Base-by-base conservation (phyloP, 2,113 vertebrate species). In the Austrofundulus limnaeus region DNA sequence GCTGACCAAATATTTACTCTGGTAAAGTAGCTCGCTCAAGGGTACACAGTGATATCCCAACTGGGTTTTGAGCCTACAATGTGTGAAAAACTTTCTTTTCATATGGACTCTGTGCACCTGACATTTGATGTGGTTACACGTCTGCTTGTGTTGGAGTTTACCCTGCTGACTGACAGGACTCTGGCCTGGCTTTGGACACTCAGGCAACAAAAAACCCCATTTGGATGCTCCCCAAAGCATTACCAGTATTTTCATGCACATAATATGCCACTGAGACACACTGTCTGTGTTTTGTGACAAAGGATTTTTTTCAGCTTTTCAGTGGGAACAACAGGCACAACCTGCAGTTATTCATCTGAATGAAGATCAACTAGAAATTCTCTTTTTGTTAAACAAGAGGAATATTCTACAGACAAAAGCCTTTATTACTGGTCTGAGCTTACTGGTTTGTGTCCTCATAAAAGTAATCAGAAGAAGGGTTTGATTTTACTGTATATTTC, bases 1-100 rank as follows among this genome's bases (percentile, higher is more conserved):
- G 85, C 88, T 90, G 87, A 63, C 65, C 81, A 85, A 92, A 89
- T 88, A 92, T 87, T 91, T 54, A 84, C 81, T 61, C 78, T 78
- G 74, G 81, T 85, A 72, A 84, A 89, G 82, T 80, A 81, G 69
- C 79, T 81, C 20, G 28, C 81, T 87, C 85, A 59, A 76, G 82
- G 66, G 85, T 86, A 87, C 84, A 87, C 64, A 77, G 70, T 72
- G 74, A 75, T 80, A 78, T 78, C 74, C 72, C 75, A 70, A 62
- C 61, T 85, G 66, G 59, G 77, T 63, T 84, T 82, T 77, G 48
- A 66, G 19, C 45, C 57, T 73, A 78, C 73, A 88, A 81, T 77
- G 74, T 82, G 82, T 69, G 65, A 80, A 86, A 83, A 73, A n/a
- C 19, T 59, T 20, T 57, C 56, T 84, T 75, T 87, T 62, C 81